phyloP scores from a whole-genome alignment of 1,140 invertebrate species.

The Danaus plexippus region DNA sequence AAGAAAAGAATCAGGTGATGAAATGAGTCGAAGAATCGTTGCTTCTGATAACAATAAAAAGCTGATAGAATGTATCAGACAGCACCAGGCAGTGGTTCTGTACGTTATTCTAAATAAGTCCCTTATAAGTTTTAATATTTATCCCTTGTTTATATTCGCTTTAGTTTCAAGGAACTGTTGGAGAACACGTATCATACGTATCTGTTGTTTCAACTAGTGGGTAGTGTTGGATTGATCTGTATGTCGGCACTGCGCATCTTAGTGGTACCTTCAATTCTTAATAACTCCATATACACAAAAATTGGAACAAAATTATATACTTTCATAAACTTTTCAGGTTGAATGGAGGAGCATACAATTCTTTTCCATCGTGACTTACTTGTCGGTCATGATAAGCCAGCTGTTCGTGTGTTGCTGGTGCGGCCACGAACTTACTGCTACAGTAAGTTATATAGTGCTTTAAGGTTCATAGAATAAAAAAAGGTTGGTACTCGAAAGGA shows the following conservation, averaged over 20 bases:
- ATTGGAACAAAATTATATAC: no score
- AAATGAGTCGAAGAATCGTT: conserved; percentile 11
- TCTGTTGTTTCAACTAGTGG: conserved; percentile 54
- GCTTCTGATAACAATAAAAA: conserved; percentile 32
- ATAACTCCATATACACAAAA: neutral
- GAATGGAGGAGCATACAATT: conserved; percentile 62
- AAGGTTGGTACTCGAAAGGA: neutral
- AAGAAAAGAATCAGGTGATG: conserved; percentile 1
- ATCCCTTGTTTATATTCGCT: conserved; percentile 20
- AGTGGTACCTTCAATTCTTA: conserved; percentile 34
- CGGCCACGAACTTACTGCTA: conserved; percentile 73
- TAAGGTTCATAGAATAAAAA: neutral
- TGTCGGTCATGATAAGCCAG: conserved; percentile 65
- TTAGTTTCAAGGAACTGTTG: conserved; percentile 45
- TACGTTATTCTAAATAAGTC: conserved; percentile 24
- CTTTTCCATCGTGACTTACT: conserved; percentile 59
- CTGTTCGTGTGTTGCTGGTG: conserved; percentile 73
- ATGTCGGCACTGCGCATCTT: conserved; percentile 58
- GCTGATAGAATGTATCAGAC: conserved; percentile 44
- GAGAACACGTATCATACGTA: conserved; percentile 53
- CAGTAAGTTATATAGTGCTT: conserved; percentile 42
- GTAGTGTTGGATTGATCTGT: conserved; percentile 55
- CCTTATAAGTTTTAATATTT: no score
- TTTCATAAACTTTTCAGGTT: conserved; percentile 23
- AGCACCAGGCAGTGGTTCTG: conserved; percentile 45